Percentiles rank a stretch among this genome's conserved stretches.
phyloP scores from a whole-genome alignment of 2,888 invertebrate species.

The Sclerodermus sp. region DNA sequence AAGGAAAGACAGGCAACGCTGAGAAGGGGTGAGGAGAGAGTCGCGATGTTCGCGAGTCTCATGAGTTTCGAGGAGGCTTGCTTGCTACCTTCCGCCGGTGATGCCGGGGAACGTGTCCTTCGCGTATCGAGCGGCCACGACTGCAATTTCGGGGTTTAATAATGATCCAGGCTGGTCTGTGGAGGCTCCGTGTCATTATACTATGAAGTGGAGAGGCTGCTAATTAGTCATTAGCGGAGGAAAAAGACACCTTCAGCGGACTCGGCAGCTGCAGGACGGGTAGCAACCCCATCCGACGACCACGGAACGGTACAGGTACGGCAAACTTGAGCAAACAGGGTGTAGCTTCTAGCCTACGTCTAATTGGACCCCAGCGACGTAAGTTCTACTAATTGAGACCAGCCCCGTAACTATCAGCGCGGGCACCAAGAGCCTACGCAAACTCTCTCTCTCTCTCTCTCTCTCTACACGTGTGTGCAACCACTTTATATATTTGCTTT shows the following conservation, averaged over 20 bases:
- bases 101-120: slow-evolving; percentile 16
- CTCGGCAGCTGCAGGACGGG: slow-evolving; percentile 29
- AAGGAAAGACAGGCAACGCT: not conserved
- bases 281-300: slow-evolving; percentile 30
- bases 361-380: slow-evolving; percentile 58
- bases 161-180: slow-evolving; percentile 39
- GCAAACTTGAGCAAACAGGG: slow-evolving; percentile 56
- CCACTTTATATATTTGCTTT: too few relatives aligned
- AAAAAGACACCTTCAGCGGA: slow-evolving; percentile 52
- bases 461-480: too few relatives aligned
- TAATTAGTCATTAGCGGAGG: slow-evolving; percentile 58
- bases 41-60: not conserved
- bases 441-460: too few relatives aligned
- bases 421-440: slow-evolving; percentile 9
- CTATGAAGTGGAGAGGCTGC: slow-evolving; percentile 51
- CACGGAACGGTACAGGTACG: slow-evolving; percentile 25
- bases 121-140: slow-evolving; percentile 23
- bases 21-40: not conserved
- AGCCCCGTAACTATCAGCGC: slow-evolving; percentile 46
- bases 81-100: too few relatives aligned
- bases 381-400: slow-evolving; percentile 59
- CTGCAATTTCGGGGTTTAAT: slow-evolving; percentile 45
- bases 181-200: slow-evolving; percentile 50
- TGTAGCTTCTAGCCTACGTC: slow-evolving; percentile 53
- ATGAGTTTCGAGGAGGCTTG: too few relatives aligned